Evolutionary conservation across 2,113 vertebrate genomes (phyloP).

Genomic region (Pteropus alecto): DNA sequence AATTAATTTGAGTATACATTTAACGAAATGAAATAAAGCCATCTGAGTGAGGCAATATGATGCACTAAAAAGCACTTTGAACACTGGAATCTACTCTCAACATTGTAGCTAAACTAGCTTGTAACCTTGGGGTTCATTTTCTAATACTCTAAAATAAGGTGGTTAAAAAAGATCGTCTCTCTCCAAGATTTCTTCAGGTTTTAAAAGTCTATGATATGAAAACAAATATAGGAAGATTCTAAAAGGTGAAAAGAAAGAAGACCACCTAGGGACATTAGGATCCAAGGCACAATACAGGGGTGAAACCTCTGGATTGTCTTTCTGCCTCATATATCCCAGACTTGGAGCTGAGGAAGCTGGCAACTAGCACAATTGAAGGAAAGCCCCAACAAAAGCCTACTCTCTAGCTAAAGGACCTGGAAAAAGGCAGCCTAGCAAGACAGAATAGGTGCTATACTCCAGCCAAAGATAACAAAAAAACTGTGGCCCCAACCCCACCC

Average conservation of each 20-base stretch:
- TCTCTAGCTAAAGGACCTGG: neutral
- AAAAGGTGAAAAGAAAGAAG: neutral
- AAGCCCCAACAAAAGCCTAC: neutral
- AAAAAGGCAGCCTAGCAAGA: neutral
- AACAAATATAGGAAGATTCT: neutral
- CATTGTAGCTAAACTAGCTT: neutral
- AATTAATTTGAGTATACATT: neutral
- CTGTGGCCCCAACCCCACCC: neutral
- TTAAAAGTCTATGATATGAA: neutral
- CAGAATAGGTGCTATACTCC: neutral
- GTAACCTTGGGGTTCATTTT: neutral
- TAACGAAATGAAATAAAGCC: conserved; percentile 34
- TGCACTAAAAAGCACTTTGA: neutral
- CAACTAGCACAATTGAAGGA: neutral
- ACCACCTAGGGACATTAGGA: neutral
- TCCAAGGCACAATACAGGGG: neutral
- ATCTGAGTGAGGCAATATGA: neutral
- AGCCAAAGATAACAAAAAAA: neutral
- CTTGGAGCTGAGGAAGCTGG: neutral
- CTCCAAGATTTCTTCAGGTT: neutral
- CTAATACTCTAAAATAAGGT: neutral
- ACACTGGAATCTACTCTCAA: neutral
- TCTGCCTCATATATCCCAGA: neutral
- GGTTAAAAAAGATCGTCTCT: neutral
- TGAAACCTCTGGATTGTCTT: neutral